phyloP scores from a whole-genome alignment of 2,113 vertebrate species.

The Mormoops blainvillei region DNA sequence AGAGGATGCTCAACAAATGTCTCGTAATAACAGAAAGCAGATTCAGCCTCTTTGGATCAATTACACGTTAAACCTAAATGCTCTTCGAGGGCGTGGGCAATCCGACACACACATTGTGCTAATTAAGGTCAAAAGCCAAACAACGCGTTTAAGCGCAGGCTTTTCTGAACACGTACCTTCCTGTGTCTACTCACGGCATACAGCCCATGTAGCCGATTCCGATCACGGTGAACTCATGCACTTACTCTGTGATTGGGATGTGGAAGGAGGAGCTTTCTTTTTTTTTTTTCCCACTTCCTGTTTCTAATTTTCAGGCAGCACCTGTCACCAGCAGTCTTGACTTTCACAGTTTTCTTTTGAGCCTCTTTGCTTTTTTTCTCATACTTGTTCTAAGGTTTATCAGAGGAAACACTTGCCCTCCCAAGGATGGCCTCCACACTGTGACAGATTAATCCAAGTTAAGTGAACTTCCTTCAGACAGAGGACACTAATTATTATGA shows the following conservation, averaged over 20 bases:
- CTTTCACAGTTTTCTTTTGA: slow-evolving; percentile 76
- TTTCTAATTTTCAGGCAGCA: slow-evolving; percentile 91
- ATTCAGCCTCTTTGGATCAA: neutral
- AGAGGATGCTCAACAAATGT: neutral
- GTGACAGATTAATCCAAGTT: slow-evolving; percentile 97
- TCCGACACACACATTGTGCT: neutral
- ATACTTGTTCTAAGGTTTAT: slow-evolving; percentile 91
- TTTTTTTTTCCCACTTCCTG: slow-evolving; percentile 84
- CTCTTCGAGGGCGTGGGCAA: neutral
- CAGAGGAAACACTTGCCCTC: slow-evolving; percentile 98
- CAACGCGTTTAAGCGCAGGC: slow-evolving; percentile 41
- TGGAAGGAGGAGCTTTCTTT: slow-evolving; percentile 82
- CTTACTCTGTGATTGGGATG: slow-evolving; percentile 81
- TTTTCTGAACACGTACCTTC: slow-evolving; percentile 55
- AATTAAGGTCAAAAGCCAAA: slow-evolving; percentile 34
- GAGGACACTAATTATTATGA: slow-evolving; percentile 98
- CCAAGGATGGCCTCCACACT: slow-evolving; percentile 93
- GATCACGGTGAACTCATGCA: slow-evolving; percentile 74
- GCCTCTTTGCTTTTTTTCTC: slow-evolving; percentile 70
- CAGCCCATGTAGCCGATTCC: slow-evolving; percentile 7
- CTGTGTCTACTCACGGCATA: slow-evolving; percentile 21
- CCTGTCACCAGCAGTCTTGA: slow-evolving; percentile 86
- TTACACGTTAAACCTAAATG: neutral
- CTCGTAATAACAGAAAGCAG: neutral
- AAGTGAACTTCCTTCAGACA: slow-evolving; percentile 97